These are phyloP conservation scores for Athrips mouffetella DNA, from an alignment of 2,888 invertebrate species.

Conservation along the genomic window DNA sequence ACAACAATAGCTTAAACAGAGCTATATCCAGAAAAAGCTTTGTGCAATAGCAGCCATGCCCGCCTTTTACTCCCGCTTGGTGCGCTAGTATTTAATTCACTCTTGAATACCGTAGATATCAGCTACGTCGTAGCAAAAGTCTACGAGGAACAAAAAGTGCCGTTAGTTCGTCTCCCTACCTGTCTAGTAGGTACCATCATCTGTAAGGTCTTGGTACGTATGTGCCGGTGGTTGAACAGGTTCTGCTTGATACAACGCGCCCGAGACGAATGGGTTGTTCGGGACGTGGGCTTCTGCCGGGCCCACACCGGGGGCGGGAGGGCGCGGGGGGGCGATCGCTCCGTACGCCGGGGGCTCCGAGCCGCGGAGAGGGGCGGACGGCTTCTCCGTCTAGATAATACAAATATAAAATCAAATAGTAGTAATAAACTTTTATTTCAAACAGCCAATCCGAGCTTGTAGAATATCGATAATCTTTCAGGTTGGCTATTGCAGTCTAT, in stretches of 20 bases:
- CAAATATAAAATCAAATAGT: too few species aligned
- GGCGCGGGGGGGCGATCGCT: slow-evolving; percentile 53
- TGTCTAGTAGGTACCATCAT: slow-evolving; percentile 57
- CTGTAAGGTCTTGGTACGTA: slow-evolving; percentile 67
- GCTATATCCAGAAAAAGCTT: neutral
- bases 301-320: slow-evolving; percentile 45
- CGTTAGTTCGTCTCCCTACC: neutral
- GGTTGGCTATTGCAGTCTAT: too few species aligned
- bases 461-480: too few species aligned
- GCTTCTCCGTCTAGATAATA: slow-evolving; percentile 49
- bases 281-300: slow-evolving; percentile 80
- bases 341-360: slow-evolving; percentile 61
- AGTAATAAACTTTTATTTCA: too few species aligned
- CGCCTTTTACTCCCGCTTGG: too few species aligned
- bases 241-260: slow-evolving; percentile 79
- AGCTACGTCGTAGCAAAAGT: neutral
- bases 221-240: slow-evolving; percentile 82
- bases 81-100: too few species aligned
- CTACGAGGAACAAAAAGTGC: neutral
- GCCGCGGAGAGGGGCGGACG: slow-evolving; percentile 59
- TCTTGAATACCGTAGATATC: too few species aligned
- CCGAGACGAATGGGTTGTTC: slow-evolving; percentile 78
- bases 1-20: too few species aligned
- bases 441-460: too few species aligned
- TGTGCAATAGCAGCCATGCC: too few species aligned